Conservation (phyloP, 2,888 invertebrate genomes). For the Pammene aurita region DNA sequence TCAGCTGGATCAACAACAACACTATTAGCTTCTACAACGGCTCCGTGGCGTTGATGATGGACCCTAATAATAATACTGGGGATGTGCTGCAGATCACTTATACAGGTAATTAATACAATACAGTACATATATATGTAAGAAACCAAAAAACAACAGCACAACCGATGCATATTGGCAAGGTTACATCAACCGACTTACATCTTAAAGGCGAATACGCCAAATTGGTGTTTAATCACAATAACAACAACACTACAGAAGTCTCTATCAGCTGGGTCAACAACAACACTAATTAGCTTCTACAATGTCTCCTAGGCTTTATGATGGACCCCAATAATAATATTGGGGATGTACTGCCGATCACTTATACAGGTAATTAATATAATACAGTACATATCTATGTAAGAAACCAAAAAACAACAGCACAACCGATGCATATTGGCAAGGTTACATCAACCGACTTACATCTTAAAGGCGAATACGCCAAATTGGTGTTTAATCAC, state of each 20-base stretch:
- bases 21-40: constrained; percentile 72
- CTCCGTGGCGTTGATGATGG: constrained; percentile 65
- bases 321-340: constrained; percentile 63
- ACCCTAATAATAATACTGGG: constrained; percentile 63
- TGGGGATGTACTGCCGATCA: constrained; percentile 68
- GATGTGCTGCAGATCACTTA: constrained; percentile 61
- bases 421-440: too few species aligned
- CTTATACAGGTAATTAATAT: constrained; percentile 72
- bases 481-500: constrained; percentile 71
- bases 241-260: constrained; percentile 65
- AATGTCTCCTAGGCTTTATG: constrained; percentile 71
- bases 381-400: too few species aligned
- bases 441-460: constrained; percentile 69
- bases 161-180: too few species aligned
- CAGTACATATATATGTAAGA: too few species aligned
- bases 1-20: constrained; percentile 72
- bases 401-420: too few species aligned
- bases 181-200: constrained; percentile 64
- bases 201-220: constrained; percentile 71
- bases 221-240: constrained; percentile 72
- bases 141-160: too few species aligned
- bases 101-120: too few species aligned
- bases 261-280: constrained; percentile 74
- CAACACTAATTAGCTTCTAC: constrained; percentile 66
- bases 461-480: constrained; percentile 67